These are phyloP conservation scores for Nothocercus julius DNA, from an alignment of 2,113 vertebrate genomes.

Conservation along the genomic window DNA sequence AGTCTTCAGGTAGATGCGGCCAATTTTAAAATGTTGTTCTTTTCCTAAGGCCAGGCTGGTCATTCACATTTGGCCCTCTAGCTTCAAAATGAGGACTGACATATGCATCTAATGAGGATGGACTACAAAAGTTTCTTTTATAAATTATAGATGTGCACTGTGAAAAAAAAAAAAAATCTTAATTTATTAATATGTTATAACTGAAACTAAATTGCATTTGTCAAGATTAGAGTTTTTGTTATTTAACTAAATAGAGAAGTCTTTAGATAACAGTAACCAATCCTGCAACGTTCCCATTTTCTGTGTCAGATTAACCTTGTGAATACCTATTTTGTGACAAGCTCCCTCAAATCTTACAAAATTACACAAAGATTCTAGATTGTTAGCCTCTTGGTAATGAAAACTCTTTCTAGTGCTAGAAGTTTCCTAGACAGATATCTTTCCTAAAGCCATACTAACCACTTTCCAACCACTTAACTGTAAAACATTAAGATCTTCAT, in stretches of 20 bases:
- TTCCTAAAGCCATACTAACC: not conserved
- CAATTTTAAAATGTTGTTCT: not conserved
- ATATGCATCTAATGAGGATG: not conserved
- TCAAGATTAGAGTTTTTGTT: not conserved
- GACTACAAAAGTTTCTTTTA: not conserved
- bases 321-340: not conserved
- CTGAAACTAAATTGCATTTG: not conserved
- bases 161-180: not conserved
- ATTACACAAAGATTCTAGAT: not conserved
- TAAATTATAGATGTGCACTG: not conserved
- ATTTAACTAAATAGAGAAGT: not conserved
- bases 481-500: not conserved
- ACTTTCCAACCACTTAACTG: not conserved
- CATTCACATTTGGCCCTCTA: not conserved
- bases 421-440: not conserved
- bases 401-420: not conserved
- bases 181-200: not conserved
- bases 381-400: not conserved
- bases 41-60: not conserved
- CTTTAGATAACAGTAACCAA: not conserved
- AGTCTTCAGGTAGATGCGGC: not conserved
- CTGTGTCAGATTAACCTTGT: not conserved
- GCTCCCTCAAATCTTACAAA: not conserved
- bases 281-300: not conserved
- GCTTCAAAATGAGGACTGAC: not conserved